Base-by-base conservation (phyloP, 2,888 invertebrate species). In the Linnaemya tessellans region DNA sequence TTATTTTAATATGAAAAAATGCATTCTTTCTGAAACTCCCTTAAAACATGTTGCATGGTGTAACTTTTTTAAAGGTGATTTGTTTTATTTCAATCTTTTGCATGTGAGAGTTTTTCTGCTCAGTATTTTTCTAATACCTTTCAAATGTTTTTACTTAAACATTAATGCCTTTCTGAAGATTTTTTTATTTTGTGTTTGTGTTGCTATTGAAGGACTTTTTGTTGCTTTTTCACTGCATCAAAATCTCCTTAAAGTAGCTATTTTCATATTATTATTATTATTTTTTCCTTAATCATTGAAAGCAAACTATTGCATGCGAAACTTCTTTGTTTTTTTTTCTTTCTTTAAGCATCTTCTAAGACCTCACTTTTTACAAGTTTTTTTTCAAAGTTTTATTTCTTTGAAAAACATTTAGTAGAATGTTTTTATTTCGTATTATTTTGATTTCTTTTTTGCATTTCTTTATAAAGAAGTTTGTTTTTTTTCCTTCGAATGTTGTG, bases 211-310 rank as follows among this genome's bases (percentile, higher is more conserved):
- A 60, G 60, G 60, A 51, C 51, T 51, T 20, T 51, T 15, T 51
- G 51, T 51, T 20, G 46, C 46, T n/a, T 46, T 46, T 46, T 46
- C 41, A 43, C 3, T 43, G n/a, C 58, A 46, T 46, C 22, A 56
- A 78, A 84, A 85, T 79, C 70, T 70, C 9, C 65, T 81, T 85
- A 85, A 79, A 74, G 38, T 30, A 80, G 70, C 30, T 81, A 60
- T 54, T 80, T 70, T 70, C 43, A 51, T 9, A 20, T 20, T 20
- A 15, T 49, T 78, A 54, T 56, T 30, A 30, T 30, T 30, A 30
- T 49, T 54, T 20, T 18, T 11, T 10, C 11, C 41, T 41, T 35
- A 78, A 70, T 62, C 15, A 82, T 75, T 51, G 20, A 51, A 51
- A 51, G 51, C 20, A 51, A 51, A 51, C 79, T 65, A 79, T 82